Evolutionary conservation across 1,140 invertebrate species (phyloP).

Genomic region (Belonocnema kinseyi): DNA sequence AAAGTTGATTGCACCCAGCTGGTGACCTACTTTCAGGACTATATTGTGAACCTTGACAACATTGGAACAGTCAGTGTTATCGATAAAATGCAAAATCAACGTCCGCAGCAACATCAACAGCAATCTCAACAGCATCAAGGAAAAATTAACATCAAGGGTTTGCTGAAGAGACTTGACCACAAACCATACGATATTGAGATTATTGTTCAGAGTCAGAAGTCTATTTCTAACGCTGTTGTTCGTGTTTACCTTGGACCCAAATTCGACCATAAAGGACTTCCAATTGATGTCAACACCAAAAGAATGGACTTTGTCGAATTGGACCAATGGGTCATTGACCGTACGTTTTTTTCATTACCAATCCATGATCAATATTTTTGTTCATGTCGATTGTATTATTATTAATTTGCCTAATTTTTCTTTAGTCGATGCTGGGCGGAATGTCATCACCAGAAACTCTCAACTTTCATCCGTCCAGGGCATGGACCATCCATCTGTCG

Average conservation of each 20-base stretch:
- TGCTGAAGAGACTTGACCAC: constrained; percentile 79
- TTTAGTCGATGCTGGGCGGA: constrained; percentile 80
- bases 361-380: too few relatives aligned
- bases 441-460: constrained; percentile 81
- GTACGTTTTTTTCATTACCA: constrained; percentile 55
- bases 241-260: constrained; percentile 79
- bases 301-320: constrained; percentile 80
- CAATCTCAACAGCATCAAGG: constrained; percentile 54
- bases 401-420: background rate
- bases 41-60: constrained; percentile 76
- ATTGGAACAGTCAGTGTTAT: constrained; percentile 60
- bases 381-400: too few relatives aligned
- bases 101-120: too few relatives aligned
- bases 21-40: constrained; percentile 79
- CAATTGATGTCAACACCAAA: constrained; percentile 77
- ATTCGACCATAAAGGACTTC: constrained; percentile 76
- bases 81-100: background rate
- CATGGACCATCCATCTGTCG: constrained; percentile 79
- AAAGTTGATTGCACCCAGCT: constrained; percentile 79
- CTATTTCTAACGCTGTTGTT: constrained; percentile 67
- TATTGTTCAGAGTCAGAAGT: constrained; percentile 73
- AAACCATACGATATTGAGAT: constrained; percentile 79
- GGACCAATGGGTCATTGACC: constrained; percentile 81
- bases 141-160: constrained; percentile 59
- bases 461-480: constrained; percentile 79